A percentile compares a stretch with the other conserved stretches of the same genome.
These are phyloP conservation scores for Andinoacara biseriatus DNA, from an alignment of 2,113 vertebrate genomes.

Conservation along the genomic window DNA sequence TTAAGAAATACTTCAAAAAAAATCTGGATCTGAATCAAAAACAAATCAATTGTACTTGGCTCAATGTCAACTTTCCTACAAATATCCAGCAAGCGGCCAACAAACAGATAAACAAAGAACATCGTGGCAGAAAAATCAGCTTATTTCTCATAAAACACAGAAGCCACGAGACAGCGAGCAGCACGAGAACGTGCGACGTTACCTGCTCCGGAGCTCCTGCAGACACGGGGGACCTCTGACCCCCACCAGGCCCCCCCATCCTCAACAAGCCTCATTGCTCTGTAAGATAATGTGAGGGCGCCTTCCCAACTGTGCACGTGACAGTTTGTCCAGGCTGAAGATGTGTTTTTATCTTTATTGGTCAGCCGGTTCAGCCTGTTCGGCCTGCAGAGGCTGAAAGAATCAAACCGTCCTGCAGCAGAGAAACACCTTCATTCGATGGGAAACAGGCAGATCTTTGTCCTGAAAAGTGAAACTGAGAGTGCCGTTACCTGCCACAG, in stretches of 20 bases:
- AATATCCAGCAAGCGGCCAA: neutral
- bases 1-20: neutral
- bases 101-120: constrained; percentile 4
- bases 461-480: too few relatives aligned
- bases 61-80: neutral
- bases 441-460: too few relatives aligned
- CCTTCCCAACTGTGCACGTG: neutral
- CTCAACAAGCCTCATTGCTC: neutral
- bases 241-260: neutral
- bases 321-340: neutral
- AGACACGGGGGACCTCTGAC: neutral
- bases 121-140: neutral
- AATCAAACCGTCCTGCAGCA: neutral
- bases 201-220: neutral
- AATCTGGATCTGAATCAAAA: neutral
- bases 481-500: neutral
- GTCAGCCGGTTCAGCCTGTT: too few relatives aligned
- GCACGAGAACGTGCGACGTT: neutral
- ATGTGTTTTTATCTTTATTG: too few relatives aligned
- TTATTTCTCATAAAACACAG: neutral
- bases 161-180: neutral
- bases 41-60: neutral
- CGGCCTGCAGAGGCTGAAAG: neutral
- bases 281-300: neutral
- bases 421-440: too few relatives aligned